Evolutionary conservation across 1,140 invertebrate species (phyloP), one percentile per base, ranked within the genome.

Genomic region (Apolygus lucorum): DNA sequence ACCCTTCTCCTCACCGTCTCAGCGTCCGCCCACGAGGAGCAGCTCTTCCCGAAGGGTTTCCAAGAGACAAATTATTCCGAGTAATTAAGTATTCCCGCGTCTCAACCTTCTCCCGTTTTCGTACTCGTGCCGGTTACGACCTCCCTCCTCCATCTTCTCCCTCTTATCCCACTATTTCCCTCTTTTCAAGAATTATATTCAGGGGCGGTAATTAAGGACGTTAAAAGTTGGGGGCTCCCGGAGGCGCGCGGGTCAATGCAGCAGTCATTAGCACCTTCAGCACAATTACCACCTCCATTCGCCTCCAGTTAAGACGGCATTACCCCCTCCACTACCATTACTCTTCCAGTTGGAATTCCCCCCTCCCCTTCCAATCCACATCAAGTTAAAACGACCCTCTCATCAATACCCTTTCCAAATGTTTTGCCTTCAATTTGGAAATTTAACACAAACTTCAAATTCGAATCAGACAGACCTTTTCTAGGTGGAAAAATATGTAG

Each of bases 21-120:
- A n/a, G n/a, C n/a, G n/a, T n/a, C n/a, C n/a, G n/a, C n/a, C n/a
- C n/a, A n/a, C n/a, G n/a, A n/a, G n/a, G n/a, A n/a, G n/a, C n/a
- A n/a, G n/a, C n/a, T n/a, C n/a, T n/a, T n/a, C n/a, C n/a, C n/a
- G n/a, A n/a, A n/a, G n/a, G n/a, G 21, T 26, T 63, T 26, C 62
- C 62, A 63, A 63, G 62, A 63, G 62, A 63, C 62, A 63, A 63
- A 63, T 63, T 63, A 63, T 63, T 63, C 62, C 62, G 62, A 63
- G 62, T 63, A 63, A 63, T 63, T 63, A 63, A 63, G 62, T 63
- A 63, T 63, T 63, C 62, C 14, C 62, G n/a, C 26, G 21, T 49
- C 34, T 49, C 34, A 49, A 49, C 8, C 34, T 17, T 11, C 34
- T 17, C 17, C 17, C 34, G 34, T 17, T 11, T 49, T 49, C 17